phyloP scores from a whole-genome alignment of 2,797 vertebrate species.

The Sphenodon punctatus region DNA sequence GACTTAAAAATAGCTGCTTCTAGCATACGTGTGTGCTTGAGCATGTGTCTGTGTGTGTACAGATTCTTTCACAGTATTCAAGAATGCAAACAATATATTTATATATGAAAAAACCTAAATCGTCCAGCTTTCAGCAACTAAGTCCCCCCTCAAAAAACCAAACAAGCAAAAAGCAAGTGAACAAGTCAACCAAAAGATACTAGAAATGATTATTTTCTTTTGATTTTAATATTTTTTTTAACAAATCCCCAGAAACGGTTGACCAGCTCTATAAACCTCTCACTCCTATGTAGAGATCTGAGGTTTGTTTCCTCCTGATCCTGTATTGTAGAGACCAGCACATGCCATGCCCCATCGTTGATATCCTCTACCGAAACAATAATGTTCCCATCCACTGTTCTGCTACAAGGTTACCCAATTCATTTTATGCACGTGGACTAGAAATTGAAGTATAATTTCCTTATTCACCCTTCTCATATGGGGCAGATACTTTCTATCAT shows the following conservation, averaged over 20 bases:
- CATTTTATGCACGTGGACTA: not conserved
- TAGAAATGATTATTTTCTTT: too few relatives aligned
- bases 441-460: not conserved
- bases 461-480: not conserved
- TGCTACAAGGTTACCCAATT: not conserved
- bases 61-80: not conserved
- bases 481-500: not conserved
- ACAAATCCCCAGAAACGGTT: too few relatives aligned
- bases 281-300: conserved; percentile 15
- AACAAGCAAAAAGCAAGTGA: too few relatives aligned
- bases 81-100: not conserved
- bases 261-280: conserved; percentile 4
- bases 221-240: too few relatives aligned
- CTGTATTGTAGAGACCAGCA: too few relatives aligned
- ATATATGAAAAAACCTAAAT: not conserved
- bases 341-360: too few relatives aligned
- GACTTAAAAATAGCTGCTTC: not conserved
- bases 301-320: conserved; percentile 4
- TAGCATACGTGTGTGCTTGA: not conserved
- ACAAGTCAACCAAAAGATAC: too few relatives aligned
- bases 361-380: not conserved
- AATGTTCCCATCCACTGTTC: not conserved
- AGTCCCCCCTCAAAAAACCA: too few relatives aligned
- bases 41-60: too few relatives aligned
- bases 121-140: not conserved